phyloP scores from a whole-genome alignment of 2,113 vertebrate genomes.

The Nannobrachium achirus region DNA sequence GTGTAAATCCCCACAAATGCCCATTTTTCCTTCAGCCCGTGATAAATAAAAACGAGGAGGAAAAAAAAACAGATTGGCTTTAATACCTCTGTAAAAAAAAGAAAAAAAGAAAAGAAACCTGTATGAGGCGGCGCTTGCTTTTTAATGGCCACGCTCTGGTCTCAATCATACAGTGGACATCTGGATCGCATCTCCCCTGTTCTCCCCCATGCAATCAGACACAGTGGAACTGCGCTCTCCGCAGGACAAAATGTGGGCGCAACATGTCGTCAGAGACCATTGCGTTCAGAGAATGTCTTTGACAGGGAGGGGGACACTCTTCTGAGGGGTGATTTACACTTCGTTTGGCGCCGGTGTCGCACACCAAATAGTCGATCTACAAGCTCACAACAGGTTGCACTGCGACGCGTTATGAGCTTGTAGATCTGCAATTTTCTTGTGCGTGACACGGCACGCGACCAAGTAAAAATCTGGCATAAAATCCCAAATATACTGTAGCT shows the following conservation, averaged over 20 bases:
- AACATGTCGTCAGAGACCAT: slow-evolving; percentile 67
- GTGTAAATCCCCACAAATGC: slow-evolving; percentile 71
- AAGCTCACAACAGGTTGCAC: too few relatives aligned
- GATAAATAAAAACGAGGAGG: slow-evolving; percentile 35
- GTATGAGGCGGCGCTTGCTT: slow-evolving; percentile 78
- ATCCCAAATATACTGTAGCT: slow-evolving; percentile 16
- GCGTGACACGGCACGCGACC: too few relatives aligned
- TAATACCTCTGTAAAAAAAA: slow-evolving; percentile 37
- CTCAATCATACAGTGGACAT: slow-evolving; percentile 86
- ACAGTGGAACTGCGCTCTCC: slow-evolving; percentile 55
- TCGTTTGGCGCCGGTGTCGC: too few relatives aligned
- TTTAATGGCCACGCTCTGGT: slow-evolving; percentile 86
- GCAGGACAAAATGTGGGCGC: slow-evolving; percentile 70
- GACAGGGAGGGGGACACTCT: slow-evolving; percentile 22
- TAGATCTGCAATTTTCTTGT: too few relatives aligned
- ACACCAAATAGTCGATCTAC: too few relatives aligned
- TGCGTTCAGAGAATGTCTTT: slow-evolving; percentile 60
- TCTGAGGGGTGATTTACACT: neutral
- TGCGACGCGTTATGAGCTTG: too few relatives aligned
- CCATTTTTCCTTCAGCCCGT: slow-evolving; percentile 37
- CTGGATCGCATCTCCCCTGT: slow-evolving; percentile 84
- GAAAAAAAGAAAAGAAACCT: slow-evolving; percentile 44
- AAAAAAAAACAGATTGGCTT: slow-evolving; percentile 38
- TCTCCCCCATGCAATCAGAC: slow-evolving; percentile 77
- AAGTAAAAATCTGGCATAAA: too few relatives aligned